These are phyloP conservation scores for Ridgeia piscesae DNA, from an alignment of 1,140 invertebrate genomes.

Conservation along the genomic window DNA sequence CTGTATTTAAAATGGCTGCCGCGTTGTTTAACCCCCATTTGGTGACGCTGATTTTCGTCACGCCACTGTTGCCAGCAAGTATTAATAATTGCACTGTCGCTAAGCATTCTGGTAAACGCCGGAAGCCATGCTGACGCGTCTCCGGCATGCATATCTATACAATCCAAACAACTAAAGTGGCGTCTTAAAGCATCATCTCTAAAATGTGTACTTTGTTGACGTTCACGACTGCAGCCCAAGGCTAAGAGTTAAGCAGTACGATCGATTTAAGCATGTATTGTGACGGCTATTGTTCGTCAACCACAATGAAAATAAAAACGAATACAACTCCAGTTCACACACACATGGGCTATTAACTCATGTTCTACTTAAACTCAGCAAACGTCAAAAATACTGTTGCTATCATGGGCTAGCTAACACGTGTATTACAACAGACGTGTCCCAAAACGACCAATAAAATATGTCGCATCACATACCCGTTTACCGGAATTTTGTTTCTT, in stretches of 20 bases:
- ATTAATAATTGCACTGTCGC: not conserved
- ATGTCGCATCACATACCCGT: not conserved
- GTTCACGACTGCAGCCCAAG: not conserved
- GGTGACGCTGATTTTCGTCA: not conserved
- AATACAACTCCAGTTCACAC: not conserved
- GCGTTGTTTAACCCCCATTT: not conserved
- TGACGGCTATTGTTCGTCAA: not conserved
- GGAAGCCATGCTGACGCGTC: not conserved
- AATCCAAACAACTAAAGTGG: not conserved
- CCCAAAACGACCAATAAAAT: not conserved
- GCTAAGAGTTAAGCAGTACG: not conserved
- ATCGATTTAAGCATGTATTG: not conserved
- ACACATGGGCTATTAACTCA: not conserved
- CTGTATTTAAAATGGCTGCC: not conserved
- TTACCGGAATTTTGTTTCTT: not conserved
- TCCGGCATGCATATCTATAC: not conserved
- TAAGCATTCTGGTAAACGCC: not conserved
- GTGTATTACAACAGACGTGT: not conserved
- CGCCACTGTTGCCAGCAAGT: not conserved
- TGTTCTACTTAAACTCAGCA: not conserved
- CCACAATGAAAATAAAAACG: not conserved
- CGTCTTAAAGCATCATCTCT: not conserved
- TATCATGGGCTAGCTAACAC: not conserved
- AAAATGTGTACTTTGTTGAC: not conserved
- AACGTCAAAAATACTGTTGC: not conserved